These are phyloP conservation scores for Sebastes glaucus DNA, from an alignment of 2,797 vertebrate species.

Conservation along the genomic window DNA sequence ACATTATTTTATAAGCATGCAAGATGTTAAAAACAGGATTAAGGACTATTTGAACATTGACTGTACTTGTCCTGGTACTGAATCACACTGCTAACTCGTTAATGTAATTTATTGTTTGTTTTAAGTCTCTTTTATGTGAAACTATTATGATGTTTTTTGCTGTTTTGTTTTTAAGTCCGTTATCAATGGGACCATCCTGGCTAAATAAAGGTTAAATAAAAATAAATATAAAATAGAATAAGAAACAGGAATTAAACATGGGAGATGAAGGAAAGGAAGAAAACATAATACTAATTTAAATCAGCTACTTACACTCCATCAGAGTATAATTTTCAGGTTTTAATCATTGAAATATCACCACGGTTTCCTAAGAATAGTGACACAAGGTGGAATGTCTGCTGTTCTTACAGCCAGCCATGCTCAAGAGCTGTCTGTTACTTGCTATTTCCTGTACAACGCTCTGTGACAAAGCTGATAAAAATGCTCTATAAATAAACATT, in stretches of 20 bases:
- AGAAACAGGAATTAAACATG: background rate
- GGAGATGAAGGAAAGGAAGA: background rate
- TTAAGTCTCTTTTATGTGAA: too few relatives aligned
- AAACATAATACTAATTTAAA: background rate
- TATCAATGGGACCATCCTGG: too few relatives aligned
- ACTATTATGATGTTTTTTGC: too few relatives aligned
- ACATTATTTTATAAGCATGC: too few relatives aligned
- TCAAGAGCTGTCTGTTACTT: background rate
- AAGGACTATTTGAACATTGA: too few relatives aligned
- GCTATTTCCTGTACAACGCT: constrained; percentile 27
- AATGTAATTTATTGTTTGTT: too few relatives aligned
- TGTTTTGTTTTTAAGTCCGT: too few relatives aligned
- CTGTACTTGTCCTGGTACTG: too few relatives aligned
- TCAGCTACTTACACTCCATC: background rate
- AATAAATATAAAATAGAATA: too few relatives aligned
- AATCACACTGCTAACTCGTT: too few relatives aligned
- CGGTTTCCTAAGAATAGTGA: background rate
- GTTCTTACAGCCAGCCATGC: background rate
- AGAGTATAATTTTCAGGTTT: background rate
- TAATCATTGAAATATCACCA: background rate
- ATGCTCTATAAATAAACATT: constrained; percentile 29
- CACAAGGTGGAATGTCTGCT: background rate
- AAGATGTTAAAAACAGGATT: too few relatives aligned
- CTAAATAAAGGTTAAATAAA: too few relatives aligned
- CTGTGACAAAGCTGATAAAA: constrained; percentile 47